Conservation (phyloP, 2,113 vertebrate species). For the Lamprologus speciosus region DNA sequence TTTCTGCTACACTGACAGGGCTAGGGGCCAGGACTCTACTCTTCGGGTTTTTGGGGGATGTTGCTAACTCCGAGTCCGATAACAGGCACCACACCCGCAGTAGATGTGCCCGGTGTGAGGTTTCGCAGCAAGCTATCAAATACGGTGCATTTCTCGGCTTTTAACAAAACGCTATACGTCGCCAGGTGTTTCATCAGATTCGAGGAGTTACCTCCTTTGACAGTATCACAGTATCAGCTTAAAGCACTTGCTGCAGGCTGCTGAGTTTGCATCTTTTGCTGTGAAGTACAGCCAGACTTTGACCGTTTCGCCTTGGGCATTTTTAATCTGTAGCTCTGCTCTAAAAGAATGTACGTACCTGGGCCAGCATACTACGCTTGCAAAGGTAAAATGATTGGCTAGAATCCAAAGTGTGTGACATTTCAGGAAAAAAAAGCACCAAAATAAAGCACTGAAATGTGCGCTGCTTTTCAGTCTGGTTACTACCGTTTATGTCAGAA, state of each 20-base stretch:
- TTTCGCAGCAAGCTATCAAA: no score
- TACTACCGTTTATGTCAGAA: neutral
- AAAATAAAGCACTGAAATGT: neutral
- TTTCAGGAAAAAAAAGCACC: fast-evolving
- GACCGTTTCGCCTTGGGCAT: fast-evolving
- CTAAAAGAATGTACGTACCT: neutral
- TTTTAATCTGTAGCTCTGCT: neutral
- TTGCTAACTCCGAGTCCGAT: fast-evolving
- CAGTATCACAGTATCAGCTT: neutral
- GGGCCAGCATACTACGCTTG: fast-evolving
- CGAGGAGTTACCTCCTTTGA: fast-evolving
- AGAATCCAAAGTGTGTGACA: neutral
- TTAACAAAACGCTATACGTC: fast-evolving
- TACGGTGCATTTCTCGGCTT: fast-evolving
- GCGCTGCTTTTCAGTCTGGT: neutral
- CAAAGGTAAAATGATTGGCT: neutral
- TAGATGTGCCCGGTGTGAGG: fast-evolving
- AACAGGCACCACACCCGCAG: no score
- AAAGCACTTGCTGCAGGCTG: neutral
- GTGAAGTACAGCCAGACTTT: neutral
- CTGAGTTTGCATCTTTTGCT: neutral
- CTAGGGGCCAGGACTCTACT: no score
- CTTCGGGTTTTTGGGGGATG: no score
- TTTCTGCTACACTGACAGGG: no score
- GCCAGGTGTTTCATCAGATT: neutral